Base-by-base conservation (phyloP, 1,140 invertebrate genomes). In the Anoplophora glabripennis region DNA sequence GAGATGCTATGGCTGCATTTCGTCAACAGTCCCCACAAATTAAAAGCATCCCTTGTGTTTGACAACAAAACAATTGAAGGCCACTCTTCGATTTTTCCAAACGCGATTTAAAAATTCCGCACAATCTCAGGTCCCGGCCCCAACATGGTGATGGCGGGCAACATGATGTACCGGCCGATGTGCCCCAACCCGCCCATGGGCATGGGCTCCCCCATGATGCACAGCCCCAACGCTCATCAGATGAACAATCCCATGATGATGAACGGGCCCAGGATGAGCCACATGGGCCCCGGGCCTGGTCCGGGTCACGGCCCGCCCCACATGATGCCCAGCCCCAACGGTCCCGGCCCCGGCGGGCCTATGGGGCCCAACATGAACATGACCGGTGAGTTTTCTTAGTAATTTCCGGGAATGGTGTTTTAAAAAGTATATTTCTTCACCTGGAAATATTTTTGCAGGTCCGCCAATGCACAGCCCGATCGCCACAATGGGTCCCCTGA, bases 401-500 rank as follows among this genome's bases (percentile, higher is more conserved):
- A 3, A 7, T 40, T 40, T 40, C 7, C 7, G 8, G 14, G 2
- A 4, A 40, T 2, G 8, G 2, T 40, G 3, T 37, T 52, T 53
- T 17, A 18, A 18, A 41, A n/a, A n/a, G n/a, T n/a, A 12, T 35
- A 15, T 36, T 35, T n/a, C 7, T 33, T 28, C 41, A 48, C 34
- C 18, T 34, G 46, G 18, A 35, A 28, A 21, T 46, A 8, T 45
- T 47, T 36, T 64, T 64, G 10, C 42, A 69, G 72, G 71, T 17
- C 72, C 72, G 10, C 73, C 73, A 14, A 74, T 75, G 70, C 71
- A 72, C 69, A 85, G 83, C 66, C 84, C 84, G 1, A 86, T 86
- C 79, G 82, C 82, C 35, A 85, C 83, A 64, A 87, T 88, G 83
- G 85, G 84, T 15, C 85, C 84, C 9, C 69, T 72, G 64, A 55